phyloP scores from a whole-genome alignment of 2,113 vertebrate genomes.

The Tetraodon nigroviridis region DNA sequence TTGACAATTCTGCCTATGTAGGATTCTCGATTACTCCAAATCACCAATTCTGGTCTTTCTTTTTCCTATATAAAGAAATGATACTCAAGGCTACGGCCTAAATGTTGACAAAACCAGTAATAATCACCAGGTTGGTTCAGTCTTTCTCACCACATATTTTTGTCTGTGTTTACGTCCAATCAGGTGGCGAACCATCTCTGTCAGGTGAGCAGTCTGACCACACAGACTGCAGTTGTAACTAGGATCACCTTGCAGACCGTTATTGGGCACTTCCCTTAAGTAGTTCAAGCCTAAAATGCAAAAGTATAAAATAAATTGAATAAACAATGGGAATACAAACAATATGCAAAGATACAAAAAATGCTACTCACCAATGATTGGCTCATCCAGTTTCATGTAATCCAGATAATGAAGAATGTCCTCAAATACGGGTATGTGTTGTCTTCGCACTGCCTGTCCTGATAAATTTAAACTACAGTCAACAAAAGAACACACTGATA shows the following conservation, averaged over 20 bases:
- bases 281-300: constrained; percentile 59
- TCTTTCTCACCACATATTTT: constrained; percentile 71
- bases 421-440: constrained; percentile 54
- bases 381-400: constrained; percentile 73
- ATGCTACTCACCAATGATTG: constrained; percentile 70
- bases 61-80: constrained; percentile 50
- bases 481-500: constrained; percentile 2
- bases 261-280: constrained; percentile 50
- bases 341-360: background rate
- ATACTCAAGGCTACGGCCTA: background rate
- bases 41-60: constrained; percentile 71
- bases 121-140: background rate
- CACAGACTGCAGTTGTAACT: constrained; percentile 68
- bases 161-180: constrained; percentile 75
- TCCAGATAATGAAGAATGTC: constrained; percentile 68
- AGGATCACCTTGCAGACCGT: constrained; percentile 37
- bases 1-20: constrained; percentile 63
- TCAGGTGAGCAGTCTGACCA: constrained; percentile 37
- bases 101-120: background rate
- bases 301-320: background rate
- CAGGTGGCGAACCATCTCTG: constrained; percentile 66
- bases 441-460: constrained; percentile 54
- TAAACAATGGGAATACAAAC: background rate
- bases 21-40: constrained; percentile 56
- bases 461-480: constrained; percentile 30